Base-by-base conservation (phyloP, 2,888 invertebrate genomes). In the Nowickia ferox region DNA sequence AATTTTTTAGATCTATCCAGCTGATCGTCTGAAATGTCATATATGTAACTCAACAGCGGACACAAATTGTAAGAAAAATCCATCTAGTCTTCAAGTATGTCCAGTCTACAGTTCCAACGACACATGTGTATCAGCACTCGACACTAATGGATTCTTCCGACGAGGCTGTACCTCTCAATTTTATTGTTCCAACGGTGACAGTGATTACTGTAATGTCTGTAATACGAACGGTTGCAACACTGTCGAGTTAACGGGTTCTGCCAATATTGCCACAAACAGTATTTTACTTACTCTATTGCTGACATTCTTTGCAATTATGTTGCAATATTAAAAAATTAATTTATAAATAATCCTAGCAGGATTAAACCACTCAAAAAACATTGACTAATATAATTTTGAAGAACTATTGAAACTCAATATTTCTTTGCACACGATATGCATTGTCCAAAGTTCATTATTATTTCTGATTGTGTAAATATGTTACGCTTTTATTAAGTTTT, bases 141-240 rank as follows among this genome's bases (percentile, higher is more conserved):
- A 63, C 11, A 22, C 71, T 0, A 61, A 88, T 1, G 84, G 87
- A 0, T 69, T 79, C 2, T 61, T 90, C 0, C 82, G 86, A 72
- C 91, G 92, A 38, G 92, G 91, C 13, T 92, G 92, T 80, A 84
- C 78, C 30, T 77, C 84, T 42, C 46, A 84, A 19, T 3, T 90
- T 5, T 11, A 88, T 15, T 92, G 92, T 61, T 88, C 88, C 9
- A 75, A 9, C 11, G 68, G 77, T 17, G 87, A 89, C 13, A 55
- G 13, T 0, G 87, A 88, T 4, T 78, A 88, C 1, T 92, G 92
- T 80, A 30, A 88, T 22, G 78, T 88, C 17, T 92, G 92, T 72
- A 17, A 74, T 10, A 74, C 83, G 0, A 89, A 91, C 74, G 89
- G 88, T 1, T 92, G 92, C 87, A 92, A 92, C 76, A 89, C 84